Conservation (phyloP, 1,140 invertebrate genomes). For the Hydropsyche tenuis region DNA sequence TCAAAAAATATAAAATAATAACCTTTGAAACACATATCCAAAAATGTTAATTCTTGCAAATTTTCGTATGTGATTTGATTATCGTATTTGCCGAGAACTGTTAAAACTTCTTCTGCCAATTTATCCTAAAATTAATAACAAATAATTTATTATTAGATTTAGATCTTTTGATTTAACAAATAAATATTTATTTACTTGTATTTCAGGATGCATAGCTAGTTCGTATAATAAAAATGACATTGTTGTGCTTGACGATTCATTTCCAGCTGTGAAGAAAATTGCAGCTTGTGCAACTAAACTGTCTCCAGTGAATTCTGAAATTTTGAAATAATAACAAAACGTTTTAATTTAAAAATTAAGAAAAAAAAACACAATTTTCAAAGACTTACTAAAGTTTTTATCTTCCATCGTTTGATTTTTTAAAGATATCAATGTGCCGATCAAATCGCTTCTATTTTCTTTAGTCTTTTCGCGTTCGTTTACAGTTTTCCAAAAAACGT, state of each 20-base stretch:
- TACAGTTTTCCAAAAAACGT: slow-evolving; percentile 52
- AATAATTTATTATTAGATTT: not conserved
- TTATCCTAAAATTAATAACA: slow-evolving; percentile 52
- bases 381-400: slow-evolving; percentile 45
- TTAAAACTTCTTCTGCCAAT: slow-evolving; percentile 63
- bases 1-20: slow-evolving; percentile 1
- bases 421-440: slow-evolving; percentile 55
- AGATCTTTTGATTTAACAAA: not conserved
- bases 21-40: slow-evolving; percentile 60
- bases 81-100: slow-evolving; percentile 51
- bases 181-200: slow-evolving; percentile 60
- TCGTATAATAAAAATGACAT: slow-evolving; percentile 72
- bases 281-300: slow-evolving; percentile 71
- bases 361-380: not conserved
- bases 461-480: slow-evolving; percentile 50
- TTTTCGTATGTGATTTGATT: slow-evolving; percentile 55
- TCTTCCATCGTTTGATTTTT: slow-evolving; percentile 47
- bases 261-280: slow-evolving; percentile 76
- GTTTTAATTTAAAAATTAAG: not conserved
- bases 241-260: slow-evolving; percentile 77
- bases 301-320: slow-evolving; percentile 63
- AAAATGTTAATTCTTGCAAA: slow-evolving; percentile 56
- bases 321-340: not conserved
- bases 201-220: slow-evolving; percentile 70
- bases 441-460: slow-evolving; percentile 53